phyloP scores from a whole-genome alignment of 1,140 invertebrate species.

The Conus ventricosus region DNA sequence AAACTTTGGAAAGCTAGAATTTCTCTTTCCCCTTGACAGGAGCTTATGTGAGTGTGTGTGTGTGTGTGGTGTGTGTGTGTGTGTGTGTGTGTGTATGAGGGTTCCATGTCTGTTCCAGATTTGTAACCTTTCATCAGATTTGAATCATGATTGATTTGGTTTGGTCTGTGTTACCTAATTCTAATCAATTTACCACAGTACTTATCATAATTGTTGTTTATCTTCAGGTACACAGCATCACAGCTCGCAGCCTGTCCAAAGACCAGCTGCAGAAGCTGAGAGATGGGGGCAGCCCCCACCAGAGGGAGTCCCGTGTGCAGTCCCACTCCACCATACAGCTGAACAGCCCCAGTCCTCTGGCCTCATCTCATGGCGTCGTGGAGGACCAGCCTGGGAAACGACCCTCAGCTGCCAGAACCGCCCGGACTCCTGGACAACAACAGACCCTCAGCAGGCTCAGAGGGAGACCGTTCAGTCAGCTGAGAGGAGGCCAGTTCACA shows the following conservation, averaged over 20 bases:
- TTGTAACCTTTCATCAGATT: too few species aligned
- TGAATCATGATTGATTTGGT: too few species aligned
- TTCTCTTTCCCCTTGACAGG: too few species aligned
- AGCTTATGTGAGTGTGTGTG: neutral
- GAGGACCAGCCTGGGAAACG: too few species aligned
- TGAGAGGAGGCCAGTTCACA: too few species aligned
- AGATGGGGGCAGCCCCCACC: constrained; percentile 15
- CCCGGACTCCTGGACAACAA: neutral
- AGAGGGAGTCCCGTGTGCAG: neutral
- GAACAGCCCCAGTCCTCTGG: neutral
- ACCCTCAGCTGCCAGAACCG: too few species aligned
- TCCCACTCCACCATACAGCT: constrained; percentile 21
- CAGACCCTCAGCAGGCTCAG: too few species aligned
- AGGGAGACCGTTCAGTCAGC: too few species aligned
- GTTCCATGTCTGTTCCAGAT: too few species aligned
- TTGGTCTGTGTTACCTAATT: too few species aligned
- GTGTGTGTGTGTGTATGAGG: neutral
- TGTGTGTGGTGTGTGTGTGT: constrained; percentile 19
- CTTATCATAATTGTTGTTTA: neutral
- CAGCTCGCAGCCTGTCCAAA: constrained; percentile 61
- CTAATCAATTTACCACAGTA: neutral
- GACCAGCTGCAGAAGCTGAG: constrained; percentile 57
- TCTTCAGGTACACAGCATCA: constrained; percentile 65
- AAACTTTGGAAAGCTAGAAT: too few species aligned
- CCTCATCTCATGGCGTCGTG: neutral